phyloP scores from a whole-genome alignment of 2,113 vertebrate species.

The Callipepla squamata region DNA sequence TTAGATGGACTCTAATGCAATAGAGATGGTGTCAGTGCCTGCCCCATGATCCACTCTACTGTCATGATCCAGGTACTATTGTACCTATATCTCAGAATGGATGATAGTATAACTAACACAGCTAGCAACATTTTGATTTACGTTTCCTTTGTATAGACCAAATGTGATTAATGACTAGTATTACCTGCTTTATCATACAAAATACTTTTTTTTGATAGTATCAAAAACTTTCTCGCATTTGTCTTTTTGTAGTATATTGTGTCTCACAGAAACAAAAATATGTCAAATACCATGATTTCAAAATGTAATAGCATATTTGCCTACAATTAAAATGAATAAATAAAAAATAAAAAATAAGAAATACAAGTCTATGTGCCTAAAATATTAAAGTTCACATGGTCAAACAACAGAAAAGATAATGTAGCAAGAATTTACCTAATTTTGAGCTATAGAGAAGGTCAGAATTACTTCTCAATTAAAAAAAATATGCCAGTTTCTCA shows the following conservation, averaged over 20 bases:
- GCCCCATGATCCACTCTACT: background rate
- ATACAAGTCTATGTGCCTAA: background rate
- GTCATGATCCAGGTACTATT: fast-evolving
- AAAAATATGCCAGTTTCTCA: background rate
- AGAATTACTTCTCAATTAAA: background rate
- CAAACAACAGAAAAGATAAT: background rate
- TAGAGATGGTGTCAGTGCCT: background rate
- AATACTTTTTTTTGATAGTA: fast-evolving
- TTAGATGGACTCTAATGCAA: background rate
- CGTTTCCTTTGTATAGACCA: background rate
- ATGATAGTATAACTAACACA: background rate
- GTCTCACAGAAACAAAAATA: background rate
- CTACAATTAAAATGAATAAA: background rate
- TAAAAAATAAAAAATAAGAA: background rate
- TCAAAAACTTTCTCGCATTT: fast-evolving
- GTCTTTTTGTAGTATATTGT: background rate
- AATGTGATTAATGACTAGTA: background rate
- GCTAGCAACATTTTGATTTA: background rate
- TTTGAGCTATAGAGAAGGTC: background rate
- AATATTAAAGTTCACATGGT: fast-evolving
- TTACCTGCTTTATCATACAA: background rate
- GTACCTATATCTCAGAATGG: background rate
- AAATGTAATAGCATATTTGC: background rate
- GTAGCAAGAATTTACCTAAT: background rate
- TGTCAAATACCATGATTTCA: background rate